phyloP scores from a whole-genome alignment of 2,113 vertebrate genomes.

The Rhagologus leucostigma region DNA sequence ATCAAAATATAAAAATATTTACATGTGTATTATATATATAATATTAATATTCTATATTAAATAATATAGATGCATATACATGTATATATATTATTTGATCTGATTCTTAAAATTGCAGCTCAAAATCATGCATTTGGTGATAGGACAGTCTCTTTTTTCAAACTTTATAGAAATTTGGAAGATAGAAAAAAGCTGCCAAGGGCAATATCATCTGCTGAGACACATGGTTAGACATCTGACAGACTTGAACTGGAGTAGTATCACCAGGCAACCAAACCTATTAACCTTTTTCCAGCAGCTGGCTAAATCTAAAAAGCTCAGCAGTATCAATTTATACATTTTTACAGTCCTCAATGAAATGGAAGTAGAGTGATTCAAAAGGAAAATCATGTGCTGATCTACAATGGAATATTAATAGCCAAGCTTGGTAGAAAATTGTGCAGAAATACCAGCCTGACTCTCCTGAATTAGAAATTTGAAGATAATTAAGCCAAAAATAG shows the following conservation, averaged over 20 bases:
- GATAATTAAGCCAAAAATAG: neutral
- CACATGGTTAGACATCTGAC: slow-evolving; percentile 24
- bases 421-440: neutral
- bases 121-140: neutral
- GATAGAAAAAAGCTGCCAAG: neutral
- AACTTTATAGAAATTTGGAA: neutral
- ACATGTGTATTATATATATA: fast-evolving
- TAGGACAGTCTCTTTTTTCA: neutral
- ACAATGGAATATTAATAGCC: neutral
- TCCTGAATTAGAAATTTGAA: neutral
- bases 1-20: neutral
- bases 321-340: slow-evolving; percentile 25
- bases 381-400: neutral
- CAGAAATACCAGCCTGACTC: neutral
- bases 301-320: slow-evolving; percentile 31
- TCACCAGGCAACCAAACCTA: slow-evolving; percentile 44
- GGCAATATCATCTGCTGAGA: neutral
- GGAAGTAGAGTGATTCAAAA: neutral
- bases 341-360: slow-evolving; percentile 15
- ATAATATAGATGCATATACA: fast-evolving
- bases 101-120: neutral
- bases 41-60: neutral
- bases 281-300: slow-evolving; percentile 51
- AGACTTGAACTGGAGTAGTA: slow-evolving; percentile 10
- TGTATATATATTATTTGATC: neutral